Base-by-base conservation (phyloP, 2,797 vertebrate species). In the Cetoscarus ocellatus region DNA sequence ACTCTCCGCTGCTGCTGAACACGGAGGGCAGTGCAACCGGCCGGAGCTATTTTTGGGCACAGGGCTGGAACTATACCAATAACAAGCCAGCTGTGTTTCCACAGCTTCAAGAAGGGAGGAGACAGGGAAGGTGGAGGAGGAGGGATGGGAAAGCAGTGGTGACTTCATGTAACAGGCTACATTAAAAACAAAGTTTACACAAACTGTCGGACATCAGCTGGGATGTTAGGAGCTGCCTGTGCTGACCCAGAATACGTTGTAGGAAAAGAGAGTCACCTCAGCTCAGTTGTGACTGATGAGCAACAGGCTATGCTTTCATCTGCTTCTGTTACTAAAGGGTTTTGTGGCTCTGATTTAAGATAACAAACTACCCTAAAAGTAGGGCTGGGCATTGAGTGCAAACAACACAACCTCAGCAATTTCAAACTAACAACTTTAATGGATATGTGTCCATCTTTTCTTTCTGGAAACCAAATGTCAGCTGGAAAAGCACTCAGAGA, bases 31-130 rank as follows among this genome's bases (percentile, higher is more conserved):
- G 70, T 69, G 50, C 5, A 6, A 12, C 5, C 15, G 36, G 63
- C n/a, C 18, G 6, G 53, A 42, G 80, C 83, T 88, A 88, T 89
- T 91, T 88, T 79, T 70, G 79, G 81, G 66, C 44, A 64, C 43
- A 35, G 70, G 67, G 68, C 19, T 48, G 70, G 56, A 85, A 87
- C 69, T 79, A 52, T 79, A 84, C 80, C 67, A 64, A 53, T 84
- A 85, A 86, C 85, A 89, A 80, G 75, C 84, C 90, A 91, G 89
- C 91, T 91, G 88, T 81, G 86, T 87, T 86, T 90, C 88, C 82
- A 89, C 79, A 80, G 88, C 79, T 88, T 82, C 68, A 42, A 56
- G 58, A n/a, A 39, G 52, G 67, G 82, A 71, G 73, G 77, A 54
- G 63, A 62, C 13, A 57, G 45, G 34, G 35, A 49, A 8, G 1